Evolutionary conservation across 2,797 vertebrate species (phyloP).

Genomic region (Trichosurus vulpecula): DNA sequence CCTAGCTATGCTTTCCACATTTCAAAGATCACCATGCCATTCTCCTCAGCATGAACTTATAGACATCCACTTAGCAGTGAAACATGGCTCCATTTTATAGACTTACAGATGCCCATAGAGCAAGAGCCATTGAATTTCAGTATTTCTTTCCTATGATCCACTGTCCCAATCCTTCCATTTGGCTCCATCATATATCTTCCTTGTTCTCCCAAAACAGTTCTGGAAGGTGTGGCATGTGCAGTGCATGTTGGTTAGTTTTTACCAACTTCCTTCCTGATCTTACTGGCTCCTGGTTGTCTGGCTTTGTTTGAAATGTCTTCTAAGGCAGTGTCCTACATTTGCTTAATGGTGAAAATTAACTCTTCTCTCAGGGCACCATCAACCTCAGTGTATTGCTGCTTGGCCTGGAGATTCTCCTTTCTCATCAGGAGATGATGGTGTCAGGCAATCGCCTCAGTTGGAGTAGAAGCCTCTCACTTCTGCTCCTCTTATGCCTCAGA

Average conservation of each 20-base stretch:
- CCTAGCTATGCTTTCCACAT: background rate
- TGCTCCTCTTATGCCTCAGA: background rate
- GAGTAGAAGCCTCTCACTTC: background rate
- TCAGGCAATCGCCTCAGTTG: background rate
- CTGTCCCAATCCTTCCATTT: background rate
- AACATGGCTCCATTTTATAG: slow-evolving; percentile 50
- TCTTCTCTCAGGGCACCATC: slow-evolving; percentile 12
- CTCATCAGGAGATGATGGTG: slow-evolving; percentile 56
- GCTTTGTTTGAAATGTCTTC: background rate
- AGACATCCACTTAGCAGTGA: slow-evolving; percentile 55
- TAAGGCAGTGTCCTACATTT: background rate
- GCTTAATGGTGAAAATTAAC: background rate
- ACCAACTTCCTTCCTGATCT: background rate
- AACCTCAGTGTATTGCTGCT: background rate
- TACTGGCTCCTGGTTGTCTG: background rate
- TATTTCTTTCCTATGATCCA: background rate
- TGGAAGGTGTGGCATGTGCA: background rate
- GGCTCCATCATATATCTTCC: background rate
- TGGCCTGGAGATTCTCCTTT: slow-evolving; percentile 43
- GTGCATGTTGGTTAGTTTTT: background rate
- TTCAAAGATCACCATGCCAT: slow-evolving; percentile 51
- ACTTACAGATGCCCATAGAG: slow-evolving; percentile 5
- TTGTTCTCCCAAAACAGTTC: background rate
- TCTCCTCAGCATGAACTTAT: slow-evolving; percentile 15
- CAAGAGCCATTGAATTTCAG: slow-evolving; percentile 39